Evolutionary conservation across 2,797 vertebrate genomes (phyloP).

Genomic region (Peromyscus melanophrys): DNA sequence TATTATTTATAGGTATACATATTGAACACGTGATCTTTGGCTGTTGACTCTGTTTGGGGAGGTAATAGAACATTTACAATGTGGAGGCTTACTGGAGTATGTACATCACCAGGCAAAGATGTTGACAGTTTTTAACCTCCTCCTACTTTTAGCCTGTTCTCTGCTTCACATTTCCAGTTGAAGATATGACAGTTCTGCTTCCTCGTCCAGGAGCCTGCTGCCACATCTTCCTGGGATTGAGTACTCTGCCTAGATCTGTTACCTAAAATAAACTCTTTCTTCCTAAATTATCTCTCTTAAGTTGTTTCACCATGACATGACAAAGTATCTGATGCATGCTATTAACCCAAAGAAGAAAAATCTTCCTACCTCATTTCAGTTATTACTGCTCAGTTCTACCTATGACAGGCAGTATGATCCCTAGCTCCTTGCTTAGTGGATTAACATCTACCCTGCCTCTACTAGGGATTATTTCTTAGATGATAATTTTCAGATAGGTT

Average conservation of each 20-base stretch:
- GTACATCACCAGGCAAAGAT: background rate
- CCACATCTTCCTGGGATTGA: background rate
- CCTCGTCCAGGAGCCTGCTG: background rate
- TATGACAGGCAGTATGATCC: background rate
- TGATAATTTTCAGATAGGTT: background rate
- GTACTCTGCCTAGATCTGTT: background rate
- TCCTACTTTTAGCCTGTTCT: background rate
- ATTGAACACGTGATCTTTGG: background rate
- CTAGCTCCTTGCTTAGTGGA: background rate
- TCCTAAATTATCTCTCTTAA: background rate
- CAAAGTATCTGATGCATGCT: background rate
- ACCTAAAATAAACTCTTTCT: background rate
- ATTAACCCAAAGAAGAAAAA: background rate
- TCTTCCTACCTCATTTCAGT: background rate
- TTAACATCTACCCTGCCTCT: background rate
- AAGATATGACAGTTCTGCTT: no score
- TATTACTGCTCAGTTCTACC: background rate
- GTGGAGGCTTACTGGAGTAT: background rate
- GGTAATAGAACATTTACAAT: no score
- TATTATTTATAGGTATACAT: background rate
- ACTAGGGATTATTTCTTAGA: fast-evolving
- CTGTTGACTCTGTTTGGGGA: background rate
- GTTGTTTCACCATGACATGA: background rate
- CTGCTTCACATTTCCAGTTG: background rate
- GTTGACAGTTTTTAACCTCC: background rate